phyloP scores from a whole-genome alignment of 2,797 vertebrate species.

The Poecile montanus region DNA sequence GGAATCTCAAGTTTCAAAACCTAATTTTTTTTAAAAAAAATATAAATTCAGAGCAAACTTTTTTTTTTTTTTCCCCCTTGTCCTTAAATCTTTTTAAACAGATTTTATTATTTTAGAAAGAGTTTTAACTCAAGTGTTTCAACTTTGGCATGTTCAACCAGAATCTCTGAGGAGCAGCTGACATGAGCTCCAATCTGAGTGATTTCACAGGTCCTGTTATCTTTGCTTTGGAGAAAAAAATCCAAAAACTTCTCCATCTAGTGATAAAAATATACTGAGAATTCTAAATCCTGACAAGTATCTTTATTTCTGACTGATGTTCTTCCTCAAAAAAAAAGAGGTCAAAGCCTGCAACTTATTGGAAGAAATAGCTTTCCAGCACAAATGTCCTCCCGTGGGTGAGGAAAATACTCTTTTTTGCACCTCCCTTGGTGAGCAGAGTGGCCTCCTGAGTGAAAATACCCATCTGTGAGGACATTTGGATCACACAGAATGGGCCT shows the following conservation, averaged over 20 bases:
- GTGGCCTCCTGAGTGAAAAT: neutral
- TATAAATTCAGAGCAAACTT: neutral
- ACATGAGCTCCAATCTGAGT: neutral
- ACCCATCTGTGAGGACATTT: neutral
- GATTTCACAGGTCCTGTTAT: neutral
- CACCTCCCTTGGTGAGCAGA: neutral
- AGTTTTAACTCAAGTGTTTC: neutral
- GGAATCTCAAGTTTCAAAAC: neutral
- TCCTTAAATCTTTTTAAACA: neutral
- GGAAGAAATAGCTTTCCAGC: neutral
- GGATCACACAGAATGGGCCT: neutral
- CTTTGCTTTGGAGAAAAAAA: neutral
- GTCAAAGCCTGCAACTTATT: neutral
- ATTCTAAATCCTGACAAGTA: neutral
- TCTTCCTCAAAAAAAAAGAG: neutral
- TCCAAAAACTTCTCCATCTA: neutral
- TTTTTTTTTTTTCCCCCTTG: neutral
- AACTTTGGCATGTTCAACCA: neutral
- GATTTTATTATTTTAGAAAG: neutral
- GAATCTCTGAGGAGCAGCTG: neutral
- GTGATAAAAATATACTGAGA: neutral
- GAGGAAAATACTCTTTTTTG: neutral
- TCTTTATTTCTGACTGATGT: neutral
- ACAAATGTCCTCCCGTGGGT: neutral
- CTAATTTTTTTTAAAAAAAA: neutral